Percentiles rank a stretch among this genome's conserved stretches.
Conservation (phyloP, 2,888 invertebrate genomes). For the Hirudinaria manillensis region DNA sequence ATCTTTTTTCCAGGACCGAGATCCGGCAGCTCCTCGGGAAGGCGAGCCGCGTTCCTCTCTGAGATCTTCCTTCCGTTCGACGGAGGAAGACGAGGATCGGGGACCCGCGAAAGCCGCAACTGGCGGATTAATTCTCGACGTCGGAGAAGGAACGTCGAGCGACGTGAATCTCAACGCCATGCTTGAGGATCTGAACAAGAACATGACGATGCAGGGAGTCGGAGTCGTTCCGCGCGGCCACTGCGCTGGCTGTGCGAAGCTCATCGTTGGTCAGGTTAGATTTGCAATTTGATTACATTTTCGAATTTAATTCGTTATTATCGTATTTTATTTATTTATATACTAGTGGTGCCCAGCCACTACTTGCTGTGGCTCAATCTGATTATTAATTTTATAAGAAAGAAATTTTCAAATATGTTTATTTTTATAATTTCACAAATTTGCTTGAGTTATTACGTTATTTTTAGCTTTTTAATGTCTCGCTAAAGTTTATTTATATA, state of each 20-base stretch:
- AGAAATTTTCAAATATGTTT: too few species aligned
- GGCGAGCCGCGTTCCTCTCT: background rate
- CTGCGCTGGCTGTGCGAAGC: constrained; percentile 96
- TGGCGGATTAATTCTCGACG: background rate
- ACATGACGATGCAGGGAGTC: constrained; percentile 97
- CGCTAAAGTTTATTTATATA: too few species aligned
- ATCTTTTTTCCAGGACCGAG: background rate
- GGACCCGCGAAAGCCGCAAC: background rate
- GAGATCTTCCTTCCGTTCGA: background rate
- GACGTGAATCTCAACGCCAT: constrained; percentile 66
- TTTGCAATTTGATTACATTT: background rate
- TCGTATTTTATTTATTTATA: background rate
- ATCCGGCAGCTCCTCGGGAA: background rate
- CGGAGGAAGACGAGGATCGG: background rate
- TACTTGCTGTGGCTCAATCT: too few species aligned
- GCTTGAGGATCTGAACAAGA: constrained; percentile 81
- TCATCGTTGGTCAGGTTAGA: constrained; percentile 86
- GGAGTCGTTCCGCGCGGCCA: constrained; percentile 97
- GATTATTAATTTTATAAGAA: too few species aligned
- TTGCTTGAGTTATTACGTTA: too few species aligned
- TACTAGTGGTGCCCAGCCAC: too few species aligned
- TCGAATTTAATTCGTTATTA: background rate
- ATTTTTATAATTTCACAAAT: too few species aligned
- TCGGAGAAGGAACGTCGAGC: background rate
- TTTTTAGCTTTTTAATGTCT: too few species aligned